Evolutionary conservation across 1,140 invertebrate genomes (phyloP).

Genomic region (Adelges cooleyi): DNA sequence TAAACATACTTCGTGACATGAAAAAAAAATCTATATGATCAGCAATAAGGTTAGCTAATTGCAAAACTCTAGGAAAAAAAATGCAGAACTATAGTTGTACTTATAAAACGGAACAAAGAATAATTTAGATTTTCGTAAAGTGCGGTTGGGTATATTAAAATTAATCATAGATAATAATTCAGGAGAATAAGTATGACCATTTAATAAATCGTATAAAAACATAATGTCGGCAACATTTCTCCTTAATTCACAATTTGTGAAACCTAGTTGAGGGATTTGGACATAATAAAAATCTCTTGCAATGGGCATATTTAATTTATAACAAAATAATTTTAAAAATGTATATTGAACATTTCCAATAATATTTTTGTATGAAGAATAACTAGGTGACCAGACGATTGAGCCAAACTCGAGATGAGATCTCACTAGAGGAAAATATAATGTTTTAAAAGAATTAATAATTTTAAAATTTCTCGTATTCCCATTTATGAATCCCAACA

Average conservation of each 20-base stretch:
- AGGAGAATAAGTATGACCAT: background rate
- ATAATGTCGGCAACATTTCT: background rate
- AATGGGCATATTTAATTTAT: slow-evolving; percentile 4
- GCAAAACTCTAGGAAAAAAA: background rate
- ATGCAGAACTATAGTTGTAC: background rate
- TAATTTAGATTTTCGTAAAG: background rate
- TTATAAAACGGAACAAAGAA: background rate
- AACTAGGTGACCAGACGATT: background rate
- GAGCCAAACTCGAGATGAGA: slow-evolving; percentile 5
- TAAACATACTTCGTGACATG: no score
- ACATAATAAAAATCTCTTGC: background rate
- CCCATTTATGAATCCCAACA: background rate
- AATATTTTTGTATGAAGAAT: background rate
- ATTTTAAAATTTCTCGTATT: background rate
- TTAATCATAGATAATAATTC: background rate
- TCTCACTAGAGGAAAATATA: slow-evolving; percentile 2
- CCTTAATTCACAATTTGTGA: background rate
- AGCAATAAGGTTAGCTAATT: background rate
- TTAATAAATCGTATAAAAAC: background rate
- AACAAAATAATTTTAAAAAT: background rate
- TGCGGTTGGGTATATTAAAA: background rate
- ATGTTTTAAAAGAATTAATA: background rate
- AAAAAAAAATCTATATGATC: background rate
- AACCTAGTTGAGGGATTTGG: background rate
- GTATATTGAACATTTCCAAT: background rate